phyloP scores from a whole-genome alignment of 2,888 invertebrate species.

The Coenonympha glycerion region DNA sequence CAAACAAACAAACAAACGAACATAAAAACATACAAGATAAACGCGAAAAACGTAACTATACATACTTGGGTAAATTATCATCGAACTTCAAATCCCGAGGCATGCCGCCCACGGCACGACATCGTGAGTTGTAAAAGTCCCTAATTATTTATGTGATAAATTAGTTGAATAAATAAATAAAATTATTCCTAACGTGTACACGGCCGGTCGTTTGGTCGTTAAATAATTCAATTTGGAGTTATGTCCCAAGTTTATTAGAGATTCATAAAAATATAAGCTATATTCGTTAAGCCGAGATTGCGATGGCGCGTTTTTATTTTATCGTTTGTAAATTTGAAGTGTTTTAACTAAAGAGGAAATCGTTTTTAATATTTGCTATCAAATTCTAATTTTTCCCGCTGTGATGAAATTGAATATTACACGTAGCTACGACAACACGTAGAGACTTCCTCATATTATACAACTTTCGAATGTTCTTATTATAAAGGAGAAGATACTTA shows the following conservation, averaged over 20 bases:
- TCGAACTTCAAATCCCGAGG: too few species aligned
- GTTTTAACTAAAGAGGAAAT: not conserved
- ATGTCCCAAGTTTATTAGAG: conserved; percentile 30
- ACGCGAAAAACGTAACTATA: too few species aligned
- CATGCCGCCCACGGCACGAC: conserved; percentile 24
- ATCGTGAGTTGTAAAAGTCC: conserved; percentile 36
- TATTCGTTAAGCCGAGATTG: conserved; percentile 10
- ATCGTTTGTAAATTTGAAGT: conserved; percentile 1
- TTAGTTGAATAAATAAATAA: conserved; percentile 54
- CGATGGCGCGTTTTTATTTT: conserved; percentile 9
- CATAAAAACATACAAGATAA: too few species aligned
- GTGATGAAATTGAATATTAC: too few species aligned
- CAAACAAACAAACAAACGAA: too few species aligned
- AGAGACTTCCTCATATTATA: too few species aligned
- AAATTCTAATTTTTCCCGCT: too few species aligned
- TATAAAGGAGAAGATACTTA: too few species aligned
- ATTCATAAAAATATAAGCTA: conserved; percentile 19
- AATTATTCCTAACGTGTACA: conserved; percentile 42
- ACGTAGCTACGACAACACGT: too few species aligned
- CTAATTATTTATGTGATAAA: conserved; percentile 42
- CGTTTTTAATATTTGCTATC: not conserved
- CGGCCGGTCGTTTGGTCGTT: conserved; percentile 39
- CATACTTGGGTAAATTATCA: too few species aligned
- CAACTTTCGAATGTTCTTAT: too few species aligned
- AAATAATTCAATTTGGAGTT: conserved; percentile 59